These are phyloP conservation scores for Cariama cristata DNA, from an alignment of 2,113 vertebrate genomes.

Conservation along the genomic window DNA sequence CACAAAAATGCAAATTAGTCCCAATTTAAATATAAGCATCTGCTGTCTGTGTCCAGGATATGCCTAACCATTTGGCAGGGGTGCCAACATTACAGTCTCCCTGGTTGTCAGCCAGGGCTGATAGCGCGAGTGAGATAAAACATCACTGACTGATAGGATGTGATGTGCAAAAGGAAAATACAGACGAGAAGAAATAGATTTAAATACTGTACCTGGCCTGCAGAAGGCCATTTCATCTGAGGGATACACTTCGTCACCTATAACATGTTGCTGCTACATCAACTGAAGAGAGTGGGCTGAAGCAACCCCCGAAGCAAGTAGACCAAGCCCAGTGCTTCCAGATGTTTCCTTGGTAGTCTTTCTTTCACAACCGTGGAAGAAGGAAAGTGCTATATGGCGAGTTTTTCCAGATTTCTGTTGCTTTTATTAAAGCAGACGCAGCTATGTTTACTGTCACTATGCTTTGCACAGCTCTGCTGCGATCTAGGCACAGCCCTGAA, in stretches of 20 bases:
- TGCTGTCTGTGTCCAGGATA: background rate
- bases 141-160: background rate
- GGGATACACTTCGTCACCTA: background rate
- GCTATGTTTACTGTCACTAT: background rate
- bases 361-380: background rate
- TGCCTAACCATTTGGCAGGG: background rate
- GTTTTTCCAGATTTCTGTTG: background rate
- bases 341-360: background rate
- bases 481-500: background rate
- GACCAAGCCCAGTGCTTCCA: background rate
- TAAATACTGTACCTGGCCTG: background rate
- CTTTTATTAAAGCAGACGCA: background rate
- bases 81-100: background rate
- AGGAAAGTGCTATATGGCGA: background rate
- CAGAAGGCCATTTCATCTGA: background rate
- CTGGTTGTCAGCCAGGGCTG: background rate
- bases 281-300: background rate
- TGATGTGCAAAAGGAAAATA: background rate
- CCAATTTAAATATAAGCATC: slow-evolving; percentile 37
- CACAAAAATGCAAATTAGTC: slow-evolving; percentile 14
- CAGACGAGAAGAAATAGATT: background rate
- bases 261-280: background rate
- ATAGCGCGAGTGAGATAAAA: background rate
- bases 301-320: background rate
- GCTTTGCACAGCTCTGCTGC: background rate